Conservation (phyloP, 2,797 vertebrate genomes). For the Enteromius treurensis region DNA sequence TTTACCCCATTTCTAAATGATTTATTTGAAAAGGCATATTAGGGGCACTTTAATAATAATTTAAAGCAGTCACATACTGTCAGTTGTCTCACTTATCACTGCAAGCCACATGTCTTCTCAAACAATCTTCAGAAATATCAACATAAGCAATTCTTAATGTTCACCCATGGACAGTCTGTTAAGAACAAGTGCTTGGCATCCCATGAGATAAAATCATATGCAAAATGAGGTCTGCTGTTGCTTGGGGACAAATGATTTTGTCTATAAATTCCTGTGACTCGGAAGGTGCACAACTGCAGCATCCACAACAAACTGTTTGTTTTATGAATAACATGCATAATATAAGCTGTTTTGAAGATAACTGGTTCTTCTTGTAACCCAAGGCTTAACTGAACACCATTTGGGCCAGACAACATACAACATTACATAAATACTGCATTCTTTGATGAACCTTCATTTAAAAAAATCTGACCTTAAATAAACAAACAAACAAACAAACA, state of each 20-base stretch:
- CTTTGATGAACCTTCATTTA: background rate
- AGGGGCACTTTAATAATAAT: background rate
- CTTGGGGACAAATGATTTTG: conserved; percentile 17
- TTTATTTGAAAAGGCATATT: no score
- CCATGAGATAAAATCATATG: background rate
- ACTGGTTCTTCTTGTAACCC: background rate
- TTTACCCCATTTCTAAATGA: no score
- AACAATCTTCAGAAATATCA: conserved; percentile 2
- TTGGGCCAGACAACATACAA: background rate
- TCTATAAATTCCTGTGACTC: conserved; percentile 19
- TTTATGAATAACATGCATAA: background rate
- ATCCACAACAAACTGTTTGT: background rate
- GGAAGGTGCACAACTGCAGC: background rate
- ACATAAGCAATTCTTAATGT: background rate
- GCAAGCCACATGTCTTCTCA: background rate
- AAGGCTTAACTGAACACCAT: background rate
- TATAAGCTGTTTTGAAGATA: background rate
- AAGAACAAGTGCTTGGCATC: conserved; percentile 4
- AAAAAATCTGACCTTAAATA: background rate
- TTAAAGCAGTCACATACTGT: background rate
- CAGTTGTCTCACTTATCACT: background rate
- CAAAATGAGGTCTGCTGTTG: conserved; percentile 25
- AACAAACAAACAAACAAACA: no score
- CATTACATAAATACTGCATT: background rate
- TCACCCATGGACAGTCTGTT: background rate